A percentile compares a stretch with the other conserved stretches of the same genome.
phyloP scores from a whole-genome alignment of 2,888 invertebrate genomes.

The Gnatocerus cornutus region DNA sequence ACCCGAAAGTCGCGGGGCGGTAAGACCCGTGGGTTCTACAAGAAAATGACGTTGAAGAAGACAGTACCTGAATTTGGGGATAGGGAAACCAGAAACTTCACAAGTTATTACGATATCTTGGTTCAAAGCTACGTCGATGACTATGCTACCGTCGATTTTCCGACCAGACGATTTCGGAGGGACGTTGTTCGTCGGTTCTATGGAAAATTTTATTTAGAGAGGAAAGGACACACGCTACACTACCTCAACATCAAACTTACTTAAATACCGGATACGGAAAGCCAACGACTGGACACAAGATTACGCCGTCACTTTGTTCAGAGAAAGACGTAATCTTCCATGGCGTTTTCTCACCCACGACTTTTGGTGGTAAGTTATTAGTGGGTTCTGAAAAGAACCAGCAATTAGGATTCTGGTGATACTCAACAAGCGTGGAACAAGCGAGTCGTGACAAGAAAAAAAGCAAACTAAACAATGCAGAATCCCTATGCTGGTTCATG shows the following conservation, averaged over 20 bases:
- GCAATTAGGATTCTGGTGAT: conserved; percentile 60
- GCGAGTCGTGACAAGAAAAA: conserved; percentile 34
- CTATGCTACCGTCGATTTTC: conserved; percentile 72
- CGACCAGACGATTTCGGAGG: conserved; percentile 73
- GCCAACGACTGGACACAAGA: conserved; percentile 81
- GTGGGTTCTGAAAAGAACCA: conserved; percentile 71
- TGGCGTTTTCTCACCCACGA: conserved; percentile 71
- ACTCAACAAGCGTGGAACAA: conserved; percentile 24
- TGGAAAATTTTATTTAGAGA: conserved; percentile 61
- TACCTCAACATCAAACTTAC: conserved; percentile 72
- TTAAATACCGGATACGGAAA: conserved; percentile 82
- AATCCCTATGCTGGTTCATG: conserved; percentile 62
- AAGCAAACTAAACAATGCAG: conserved; percentile 58
- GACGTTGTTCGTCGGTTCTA: conserved; percentile 81
- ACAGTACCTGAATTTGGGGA: conserved; percentile 80
- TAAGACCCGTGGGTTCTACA: conserved; percentile 74
- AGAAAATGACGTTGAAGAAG: conserved; percentile 37
- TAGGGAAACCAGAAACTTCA: conserved; percentile 81
- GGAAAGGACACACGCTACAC: conserved; percentile 24
- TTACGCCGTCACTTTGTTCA: conserved; percentile 73
- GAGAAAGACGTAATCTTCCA: conserved; percentile 77
- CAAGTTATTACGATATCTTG: conserved; percentile 76
- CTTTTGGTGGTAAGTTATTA: conserved; percentile 71
- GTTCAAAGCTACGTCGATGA: conserved; percentile 69
- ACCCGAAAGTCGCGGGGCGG: conserved; percentile 72